Evolutionary conservation across 2,888 invertebrate genomes (phyloP), one percentile per base, ranked within the genome.

Genomic region (Gonocerus acuteangulatus): DNA sequence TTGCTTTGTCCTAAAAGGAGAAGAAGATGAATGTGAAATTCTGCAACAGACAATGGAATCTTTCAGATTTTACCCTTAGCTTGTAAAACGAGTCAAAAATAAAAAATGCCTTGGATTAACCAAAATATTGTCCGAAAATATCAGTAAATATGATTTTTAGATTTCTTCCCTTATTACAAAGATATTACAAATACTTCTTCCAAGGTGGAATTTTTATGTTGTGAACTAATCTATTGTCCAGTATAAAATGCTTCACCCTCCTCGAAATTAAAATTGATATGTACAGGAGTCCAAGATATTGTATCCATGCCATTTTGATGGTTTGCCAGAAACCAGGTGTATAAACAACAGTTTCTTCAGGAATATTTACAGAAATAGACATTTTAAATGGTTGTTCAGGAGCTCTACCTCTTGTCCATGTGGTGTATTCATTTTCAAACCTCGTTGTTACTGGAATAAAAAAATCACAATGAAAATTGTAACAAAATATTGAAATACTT

Each of bases 251-350:
- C 39, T 64, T 64, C 19, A 62, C 48, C 34, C 59, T 59, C 15
- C 60, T 57, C 2, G 60, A 62, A 7, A 64, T 7, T 9, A 56
- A 54, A 3, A 64, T 45, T 2, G 64, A 64, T 3, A 64, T 23
- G 49, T 62, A 64, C 7, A 65, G 54, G 19, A 65, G 49, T 11
- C 63, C 58, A 18, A 65, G 57, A 11, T 63, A 65, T 39, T 65
- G 65, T 6, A 65, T 47, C 65, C 65, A 65, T 6, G 65, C 65
- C 36, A 61, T 49, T 39, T 65, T 65, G n/a, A 63, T 36, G 7
- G 61, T 60, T 27, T 65, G 65, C 65, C 65, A 65, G n/a, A 61
- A 56, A 2, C 63, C 65, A 15, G 65, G 65, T 15, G 42, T 61
- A 36, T 63, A 65, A 3, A 58, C 42, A 32, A 65, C 58, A 6